phyloP scores from a whole-genome alignment of 2,888 invertebrate genomes.

The Campoplex capitator region DNA sequence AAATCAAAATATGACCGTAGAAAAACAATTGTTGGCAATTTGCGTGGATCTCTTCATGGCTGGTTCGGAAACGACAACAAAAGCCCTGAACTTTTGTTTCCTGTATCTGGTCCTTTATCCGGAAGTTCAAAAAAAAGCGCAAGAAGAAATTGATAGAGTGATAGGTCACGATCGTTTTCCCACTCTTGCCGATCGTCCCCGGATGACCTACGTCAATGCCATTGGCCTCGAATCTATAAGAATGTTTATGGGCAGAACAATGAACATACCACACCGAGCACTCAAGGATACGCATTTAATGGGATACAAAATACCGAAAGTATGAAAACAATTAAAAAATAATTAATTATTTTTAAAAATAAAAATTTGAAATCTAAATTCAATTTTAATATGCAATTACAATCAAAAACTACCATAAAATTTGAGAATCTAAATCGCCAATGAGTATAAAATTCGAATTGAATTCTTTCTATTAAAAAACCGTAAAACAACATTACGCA shows the following conservation, averaged over 20 bases:
- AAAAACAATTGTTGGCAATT: constrained; percentile 91
- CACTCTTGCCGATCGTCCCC: constrained; percentile 89
- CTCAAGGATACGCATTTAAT: constrained; percentile 89
- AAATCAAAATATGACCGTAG: constrained; percentile 77
- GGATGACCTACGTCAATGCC: constrained; percentile 93
- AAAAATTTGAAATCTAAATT: not conserved
- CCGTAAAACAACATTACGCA: not conserved
- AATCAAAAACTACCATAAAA: not conserved
- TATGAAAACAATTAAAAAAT: constrained; percentile 78
- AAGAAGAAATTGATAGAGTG: constrained; percentile 91
- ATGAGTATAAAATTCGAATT: not conserved
- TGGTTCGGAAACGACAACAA: constrained; percentile 94
- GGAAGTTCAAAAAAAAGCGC: constrained; percentile 90
- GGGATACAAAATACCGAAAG: constrained; percentile 92
- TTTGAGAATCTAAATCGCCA: not conserved
- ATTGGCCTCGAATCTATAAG: constrained; percentile 91
- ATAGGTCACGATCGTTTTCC: constrained; percentile 90
- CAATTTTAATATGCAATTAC: not conserved
- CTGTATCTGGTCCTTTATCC: constrained; percentile 90
- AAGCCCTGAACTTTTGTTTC: constrained; percentile 91
- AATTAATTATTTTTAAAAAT: not conserved
- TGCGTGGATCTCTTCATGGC: constrained; percentile 95
- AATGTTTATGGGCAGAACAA: constrained; percentile 92
- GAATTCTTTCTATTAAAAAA: not conserved
- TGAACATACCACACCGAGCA: constrained; percentile 93